Conservation (phyloP, 2,113 vertebrate species). For the Lutjanus erythropterus region DNA sequence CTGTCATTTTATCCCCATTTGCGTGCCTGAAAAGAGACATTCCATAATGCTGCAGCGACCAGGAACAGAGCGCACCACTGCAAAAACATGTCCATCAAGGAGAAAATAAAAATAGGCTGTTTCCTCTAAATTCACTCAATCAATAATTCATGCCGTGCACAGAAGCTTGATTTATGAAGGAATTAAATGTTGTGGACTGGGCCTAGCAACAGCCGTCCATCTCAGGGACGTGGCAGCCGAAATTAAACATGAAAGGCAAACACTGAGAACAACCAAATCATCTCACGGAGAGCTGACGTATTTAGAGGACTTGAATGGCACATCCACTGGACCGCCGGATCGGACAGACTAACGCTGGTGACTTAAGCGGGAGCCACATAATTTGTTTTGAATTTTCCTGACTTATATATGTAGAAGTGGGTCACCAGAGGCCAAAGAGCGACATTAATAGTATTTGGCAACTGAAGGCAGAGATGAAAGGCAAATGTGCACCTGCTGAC, state of each 20-base stretch:
- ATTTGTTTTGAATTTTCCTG: constrained; percentile 15
- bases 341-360: constrained; percentile 14
- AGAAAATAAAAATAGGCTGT: constrained; percentile 75
- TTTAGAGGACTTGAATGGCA: constrained; percentile 11
- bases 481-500: constrained; percentile 60
- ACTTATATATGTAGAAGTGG: constrained; percentile 54
- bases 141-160: constrained; percentile 78
- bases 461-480: constrained; percentile 62
- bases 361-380: neutral
- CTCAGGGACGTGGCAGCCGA: constrained; percentile 57
- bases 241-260: constrained; percentile 79
- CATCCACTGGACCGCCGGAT: neutral
- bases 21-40: constrained; percentile 42
- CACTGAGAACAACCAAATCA: constrained; percentile 57
- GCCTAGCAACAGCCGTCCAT: constrained; percentile 65
- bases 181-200: constrained; percentile 78
- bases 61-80: constrained; percentile 40
- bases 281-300: constrained; percentile 30
- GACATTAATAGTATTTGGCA: constrained; percentile 65
- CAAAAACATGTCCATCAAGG: constrained; percentile 73
- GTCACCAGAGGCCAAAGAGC: constrained; percentile 61
- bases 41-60: constrained; percentile 14
- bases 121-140: constrained; percentile 78
- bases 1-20: constrained; percentile 59
- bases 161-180: constrained; percentile 78